Conservation (phyloP, 2,113 vertebrate species). For the Chitala chitala region DNA sequence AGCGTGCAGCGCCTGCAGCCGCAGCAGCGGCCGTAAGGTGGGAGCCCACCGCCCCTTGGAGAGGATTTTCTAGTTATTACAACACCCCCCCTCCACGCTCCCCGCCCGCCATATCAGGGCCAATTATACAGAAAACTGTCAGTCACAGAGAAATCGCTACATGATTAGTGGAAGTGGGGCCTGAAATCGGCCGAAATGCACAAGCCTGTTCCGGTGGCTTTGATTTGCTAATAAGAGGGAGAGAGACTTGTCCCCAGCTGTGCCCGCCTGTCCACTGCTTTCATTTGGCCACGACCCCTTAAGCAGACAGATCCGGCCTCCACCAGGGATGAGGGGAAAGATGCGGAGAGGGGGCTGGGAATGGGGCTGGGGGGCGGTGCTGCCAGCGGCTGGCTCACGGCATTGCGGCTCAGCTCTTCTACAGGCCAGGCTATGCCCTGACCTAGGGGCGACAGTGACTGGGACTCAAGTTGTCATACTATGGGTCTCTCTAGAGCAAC, state of each 20-base stretch:
- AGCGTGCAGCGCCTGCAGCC: slow-evolving; percentile 47
- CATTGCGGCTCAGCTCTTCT: slow-evolving; percentile 80
- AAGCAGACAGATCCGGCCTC: slow-evolving; percentile 88
- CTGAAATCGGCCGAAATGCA: slow-evolving; percentile 98
- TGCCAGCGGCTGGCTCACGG: slow-evolving; percentile 68
- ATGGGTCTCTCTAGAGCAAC: slow-evolving; percentile 62
- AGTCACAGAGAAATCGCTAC: slow-evolving; percentile 98
- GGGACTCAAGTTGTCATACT: slow-evolving; percentile 83
- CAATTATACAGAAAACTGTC: slow-evolving; percentile 99
- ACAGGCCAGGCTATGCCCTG: too few species aligned
- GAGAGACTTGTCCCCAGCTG: slow-evolving; percentile 94
- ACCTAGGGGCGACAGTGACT: slow-evolving; percentile 49
- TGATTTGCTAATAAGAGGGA: slow-evolving; percentile 99
- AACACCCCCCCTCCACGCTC: slow-evolving; percentile 84
- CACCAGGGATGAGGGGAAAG: slow-evolving; percentile 61
- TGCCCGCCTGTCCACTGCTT: slow-evolving; percentile 82
- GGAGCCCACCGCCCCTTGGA: slow-evolving; percentile 93
- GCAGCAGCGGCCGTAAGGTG: slow-evolving; percentile 74
- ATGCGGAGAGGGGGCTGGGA: slow-evolving; percentile 62
- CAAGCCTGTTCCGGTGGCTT: slow-evolving; percentile 95
- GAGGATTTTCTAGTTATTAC: slow-evolving; percentile 99
- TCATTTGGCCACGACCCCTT: slow-evolving; percentile 97
- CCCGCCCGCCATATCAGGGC: slow-evolving; percentile 89
- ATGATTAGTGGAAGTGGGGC: slow-evolving; percentile 97
- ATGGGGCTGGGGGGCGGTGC: slow-evolving; percentile 68